phyloP scores from a whole-genome alignment of 2,888 invertebrate species.

The Pogonocherus hispidulus region DNA sequence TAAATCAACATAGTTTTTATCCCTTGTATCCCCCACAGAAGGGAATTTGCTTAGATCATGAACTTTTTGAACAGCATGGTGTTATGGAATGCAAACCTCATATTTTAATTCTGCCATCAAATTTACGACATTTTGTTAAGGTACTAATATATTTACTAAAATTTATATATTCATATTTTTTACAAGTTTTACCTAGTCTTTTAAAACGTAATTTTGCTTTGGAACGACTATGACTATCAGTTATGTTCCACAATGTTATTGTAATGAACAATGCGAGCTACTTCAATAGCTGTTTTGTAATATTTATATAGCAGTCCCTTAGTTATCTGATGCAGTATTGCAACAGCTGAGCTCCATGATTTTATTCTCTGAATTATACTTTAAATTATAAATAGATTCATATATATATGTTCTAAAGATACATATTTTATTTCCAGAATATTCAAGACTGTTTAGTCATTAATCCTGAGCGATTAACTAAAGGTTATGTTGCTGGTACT shows the following conservation, averaged over 20 bases:
- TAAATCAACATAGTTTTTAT: conserved; percentile 85
- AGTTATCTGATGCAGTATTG: background rate
- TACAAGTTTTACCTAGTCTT: too few relatives aligned
- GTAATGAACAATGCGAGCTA: too few relatives aligned
- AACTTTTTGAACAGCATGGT: conserved; percentile 80
- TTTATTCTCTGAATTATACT: too few relatives aligned
- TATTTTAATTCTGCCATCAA: conserved; percentile 86
- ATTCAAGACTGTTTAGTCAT: conserved; percentile 84
- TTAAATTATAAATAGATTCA: too few relatives aligned
- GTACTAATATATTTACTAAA: conserved; percentile 65
- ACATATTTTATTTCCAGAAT: conserved; percentile 73
- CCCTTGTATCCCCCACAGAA: conserved; percentile 83
- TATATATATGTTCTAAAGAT: too few relatives aligned
- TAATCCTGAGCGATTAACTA: conserved; percentile 88
- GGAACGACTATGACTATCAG: too few relatives aligned
- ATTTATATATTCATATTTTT: too few relatives aligned
- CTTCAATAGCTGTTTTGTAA: too few relatives aligned
- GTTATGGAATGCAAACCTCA: conserved; percentile 83
- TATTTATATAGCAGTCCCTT: background rate
- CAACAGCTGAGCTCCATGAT: too few relatives aligned
- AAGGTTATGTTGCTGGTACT: conserved; percentile 82
- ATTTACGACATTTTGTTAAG: conserved; percentile 86
- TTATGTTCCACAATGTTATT: too few relatives aligned
- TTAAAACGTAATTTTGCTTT: too few relatives aligned
- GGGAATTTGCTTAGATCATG: conserved; percentile 79